Conservation (phyloP, 2,797 vertebrate species). For the Threskiornis aethiopicus region DNA sequence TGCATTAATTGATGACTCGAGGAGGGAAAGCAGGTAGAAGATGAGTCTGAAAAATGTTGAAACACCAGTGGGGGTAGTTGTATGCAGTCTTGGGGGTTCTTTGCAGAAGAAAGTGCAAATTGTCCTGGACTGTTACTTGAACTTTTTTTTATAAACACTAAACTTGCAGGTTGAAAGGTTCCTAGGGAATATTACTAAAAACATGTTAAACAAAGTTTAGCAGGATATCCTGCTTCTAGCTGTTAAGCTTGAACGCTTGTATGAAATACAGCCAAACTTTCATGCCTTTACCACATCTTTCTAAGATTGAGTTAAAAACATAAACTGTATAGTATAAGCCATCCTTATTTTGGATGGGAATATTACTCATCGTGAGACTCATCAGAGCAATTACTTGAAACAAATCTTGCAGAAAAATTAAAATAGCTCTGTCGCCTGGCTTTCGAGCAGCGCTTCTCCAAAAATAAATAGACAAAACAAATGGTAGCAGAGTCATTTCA, state of each 20-base stretch:
- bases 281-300: neutral
- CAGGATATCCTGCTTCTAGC: neutral
- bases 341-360: neutral
- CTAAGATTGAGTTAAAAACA: neutral
- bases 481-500: neutral
- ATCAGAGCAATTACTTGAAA: neutral
- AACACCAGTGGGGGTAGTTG: neutral
- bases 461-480: conserved; percentile 8
- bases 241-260: neutral
- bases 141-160: neutral
- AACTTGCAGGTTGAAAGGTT: neutral
- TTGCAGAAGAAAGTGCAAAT: neutral
- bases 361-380: conserved; percentile 12
- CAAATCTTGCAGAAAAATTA: conserved; percentile 40
- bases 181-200: neutral
- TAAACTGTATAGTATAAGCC: neutral
- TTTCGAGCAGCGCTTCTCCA: neutral
- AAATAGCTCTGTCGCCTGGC: neutral
- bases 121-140: neutral
- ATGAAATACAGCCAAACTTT: neutral
- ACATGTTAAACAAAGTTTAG: neutral
- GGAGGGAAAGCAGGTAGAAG: neutral
- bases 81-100: neutral
- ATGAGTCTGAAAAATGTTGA: neutral
- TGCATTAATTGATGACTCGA: neutral